These are phyloP conservation scores for Cichlasoma orientale DNA, from an alignment of 2,797 vertebrate genomes.

Conservation along the genomic window DNA sequence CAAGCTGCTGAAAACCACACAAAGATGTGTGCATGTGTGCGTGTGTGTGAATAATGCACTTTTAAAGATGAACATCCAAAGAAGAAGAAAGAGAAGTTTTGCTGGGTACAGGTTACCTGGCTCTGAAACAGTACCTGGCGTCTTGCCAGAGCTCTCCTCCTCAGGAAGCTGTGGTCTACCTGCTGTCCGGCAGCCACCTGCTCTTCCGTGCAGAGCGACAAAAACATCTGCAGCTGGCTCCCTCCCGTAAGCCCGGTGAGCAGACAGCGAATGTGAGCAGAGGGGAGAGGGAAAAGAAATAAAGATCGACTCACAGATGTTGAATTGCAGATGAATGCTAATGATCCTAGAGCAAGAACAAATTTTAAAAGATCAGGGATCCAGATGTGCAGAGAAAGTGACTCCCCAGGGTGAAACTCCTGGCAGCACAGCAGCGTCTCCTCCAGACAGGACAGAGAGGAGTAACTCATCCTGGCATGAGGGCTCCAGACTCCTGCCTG, in stretches of 20 bases:
- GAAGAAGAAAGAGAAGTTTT: not conserved
- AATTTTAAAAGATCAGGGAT: slow-evolving; percentile 11
- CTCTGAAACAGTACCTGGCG: slow-evolving; percentile 5
- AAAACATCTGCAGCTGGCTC: slow-evolving; percentile 61
- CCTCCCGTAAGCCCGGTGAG: slow-evolving; percentile 46
- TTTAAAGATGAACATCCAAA: not conserved
- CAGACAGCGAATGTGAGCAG: slow-evolving; percentile 36
- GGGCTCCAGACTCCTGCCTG: slow-evolving; percentile 36
- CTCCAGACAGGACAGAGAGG: slow-evolving; percentile 40
- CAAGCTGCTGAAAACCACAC: slow-evolving; percentile 7
- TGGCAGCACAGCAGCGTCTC: slow-evolving; percentile 50
- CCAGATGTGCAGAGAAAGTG: slow-evolving; percentile 67
- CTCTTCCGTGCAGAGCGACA: slow-evolving; percentile 31
- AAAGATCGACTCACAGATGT: slow-evolving; percentile 47
- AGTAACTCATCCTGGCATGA: slow-evolving; percentile 59
- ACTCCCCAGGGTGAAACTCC: slow-evolving; percentile 56
- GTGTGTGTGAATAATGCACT: not conserved
- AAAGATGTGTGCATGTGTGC: not conserved
- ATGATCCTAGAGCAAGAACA: slow-evolving; percentile 26
- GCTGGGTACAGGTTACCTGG: not conserved
- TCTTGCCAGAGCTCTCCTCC: slow-evolving; percentile 28
- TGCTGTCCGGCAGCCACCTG: slow-evolving; percentile 66
- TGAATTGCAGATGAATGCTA: slow-evolving; percentile 49
- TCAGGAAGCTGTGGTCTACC: slow-evolving; percentile 48
- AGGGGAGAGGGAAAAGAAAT: slow-evolving; percentile 8